Evolutionary conservation across 1,140 invertebrate genomes (phyloP).

Genomic region (Metopolophium dirhodum): DNA sequence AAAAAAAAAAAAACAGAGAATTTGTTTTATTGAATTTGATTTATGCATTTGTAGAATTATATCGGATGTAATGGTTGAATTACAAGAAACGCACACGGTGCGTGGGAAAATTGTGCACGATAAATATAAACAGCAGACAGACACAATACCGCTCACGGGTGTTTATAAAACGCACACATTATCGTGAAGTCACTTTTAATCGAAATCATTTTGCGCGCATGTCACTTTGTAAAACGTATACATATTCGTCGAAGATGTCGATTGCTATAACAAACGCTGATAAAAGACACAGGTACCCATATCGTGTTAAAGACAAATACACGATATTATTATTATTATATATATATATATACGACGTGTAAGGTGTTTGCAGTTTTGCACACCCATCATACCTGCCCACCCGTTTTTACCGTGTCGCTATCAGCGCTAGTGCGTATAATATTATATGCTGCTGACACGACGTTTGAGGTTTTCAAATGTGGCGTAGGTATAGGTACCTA

Average conservation of each 20-base stretch:
- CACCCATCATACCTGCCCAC: background rate
- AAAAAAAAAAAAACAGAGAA: background rate
- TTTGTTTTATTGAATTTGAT: slow-evolving; percentile 15
- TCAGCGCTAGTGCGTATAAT: background rate
- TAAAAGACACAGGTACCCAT: background rate
- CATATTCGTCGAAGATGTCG: background rate
- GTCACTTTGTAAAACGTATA: background rate
- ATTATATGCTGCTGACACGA: background rate
- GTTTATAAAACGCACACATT: background rate
- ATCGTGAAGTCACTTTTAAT: slow-evolving; percentile 10
- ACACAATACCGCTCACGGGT: background rate
- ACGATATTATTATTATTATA: background rate
- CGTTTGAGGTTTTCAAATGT: background rate
- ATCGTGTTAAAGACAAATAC: background rate
- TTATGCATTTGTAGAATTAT: background rate
- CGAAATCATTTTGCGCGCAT: slow-evolving; percentile 33
- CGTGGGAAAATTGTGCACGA: background rate
- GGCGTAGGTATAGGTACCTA: too few relatives aligned
- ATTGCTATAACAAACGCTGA: background rate
- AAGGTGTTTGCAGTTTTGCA: background rate
- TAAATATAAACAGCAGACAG: background rate
- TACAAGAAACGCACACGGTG: background rate
- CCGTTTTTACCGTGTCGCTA: background rate
- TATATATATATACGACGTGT: background rate
- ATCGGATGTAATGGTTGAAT: slow-evolving; percentile 6